phyloP scores from a whole-genome alignment of 2,888 invertebrate genomes.

The Brenthis hecate region DNA sequence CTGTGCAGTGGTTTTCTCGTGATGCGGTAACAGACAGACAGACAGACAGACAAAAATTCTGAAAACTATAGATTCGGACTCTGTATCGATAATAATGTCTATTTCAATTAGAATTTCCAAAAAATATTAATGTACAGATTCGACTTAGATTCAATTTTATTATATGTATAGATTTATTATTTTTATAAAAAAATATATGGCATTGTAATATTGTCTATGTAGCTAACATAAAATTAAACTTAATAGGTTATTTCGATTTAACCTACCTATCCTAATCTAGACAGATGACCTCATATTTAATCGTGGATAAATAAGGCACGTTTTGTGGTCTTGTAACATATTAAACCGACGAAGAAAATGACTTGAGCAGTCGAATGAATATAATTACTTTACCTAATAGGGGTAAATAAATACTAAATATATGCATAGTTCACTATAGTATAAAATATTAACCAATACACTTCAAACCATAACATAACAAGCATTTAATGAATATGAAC shows the following conservation, averaged over 20 bases:
- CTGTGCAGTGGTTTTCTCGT: too few species aligned
- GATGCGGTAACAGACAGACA: too few species aligned
- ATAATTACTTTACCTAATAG: constrained; percentile 22
- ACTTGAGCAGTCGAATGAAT: constrained; percentile 2
- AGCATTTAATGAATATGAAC: too few species aligned
- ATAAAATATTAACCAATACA: neutral
- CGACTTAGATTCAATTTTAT: too few species aligned
- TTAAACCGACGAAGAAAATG: constrained; percentile 17
- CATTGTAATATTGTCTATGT: neutral
- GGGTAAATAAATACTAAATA: constrained; percentile 20
- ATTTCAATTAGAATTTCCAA: too few species aligned
- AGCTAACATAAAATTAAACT: constrained; percentile 22
- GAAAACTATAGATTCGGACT: too few species aligned
- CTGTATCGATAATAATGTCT: too few species aligned
- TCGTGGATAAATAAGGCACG: constrained; percentile 23
- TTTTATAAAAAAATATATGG: neutral
- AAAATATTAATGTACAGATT: too few species aligned
- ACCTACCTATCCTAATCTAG: constrained; percentile 16
- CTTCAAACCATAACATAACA: too few species aligned
- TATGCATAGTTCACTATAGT: neutral
- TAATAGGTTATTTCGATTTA: constrained; percentile 23
- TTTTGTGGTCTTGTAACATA: constrained; percentile 26
- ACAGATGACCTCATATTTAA: constrained; percentile 23
- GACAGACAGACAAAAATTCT: too few species aligned
- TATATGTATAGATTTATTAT: too few species aligned